A percentile compares a stretch with the other conserved stretches of the same genome.
Evolutionary conservation across 2,113 vertebrate genomes (phyloP).

Genomic region (Podocnemis expansa): DNA sequence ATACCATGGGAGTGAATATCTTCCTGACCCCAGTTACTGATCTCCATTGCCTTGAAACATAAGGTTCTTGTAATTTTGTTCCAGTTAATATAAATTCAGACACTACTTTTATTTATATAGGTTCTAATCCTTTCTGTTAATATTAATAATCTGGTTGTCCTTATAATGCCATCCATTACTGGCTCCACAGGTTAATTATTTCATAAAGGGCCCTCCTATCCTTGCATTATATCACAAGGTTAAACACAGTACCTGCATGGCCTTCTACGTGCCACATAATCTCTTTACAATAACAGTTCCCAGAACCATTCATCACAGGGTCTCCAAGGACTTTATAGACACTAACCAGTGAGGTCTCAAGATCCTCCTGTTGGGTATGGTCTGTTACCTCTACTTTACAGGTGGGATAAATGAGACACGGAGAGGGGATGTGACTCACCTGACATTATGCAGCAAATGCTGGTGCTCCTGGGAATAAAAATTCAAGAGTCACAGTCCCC

Average conservation of each 20-base stretch:
- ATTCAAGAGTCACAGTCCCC: not conserved
- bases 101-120: not conserved
- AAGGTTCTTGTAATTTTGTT: not conserved
- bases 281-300: not conserved
- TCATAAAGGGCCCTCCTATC: not conserved
- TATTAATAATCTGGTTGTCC: slow-evolving; percentile 24
- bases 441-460: not conserved
- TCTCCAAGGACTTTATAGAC: not conserved
- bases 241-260: not conserved
- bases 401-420: not conserved
- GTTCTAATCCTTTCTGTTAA: slow-evolving; percentile 5
- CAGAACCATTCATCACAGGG: not conserved
- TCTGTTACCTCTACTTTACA: not conserved
- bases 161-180: slow-evolving; percentile 10
- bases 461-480: not conserved
- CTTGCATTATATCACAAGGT: not conserved
- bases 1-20: not conserved
- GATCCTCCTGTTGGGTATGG: not conserved
- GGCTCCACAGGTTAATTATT: slow-evolving; percentile 31
- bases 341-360: not conserved
- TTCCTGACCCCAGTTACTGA: not conserved
- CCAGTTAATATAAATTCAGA: not conserved
- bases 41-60: not conserved
- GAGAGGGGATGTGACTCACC: not conserved
- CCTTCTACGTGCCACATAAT: not conserved